Conservation (phyloP, 2,888 invertebrate species). For the Subacronicta megacephala region DNA sequence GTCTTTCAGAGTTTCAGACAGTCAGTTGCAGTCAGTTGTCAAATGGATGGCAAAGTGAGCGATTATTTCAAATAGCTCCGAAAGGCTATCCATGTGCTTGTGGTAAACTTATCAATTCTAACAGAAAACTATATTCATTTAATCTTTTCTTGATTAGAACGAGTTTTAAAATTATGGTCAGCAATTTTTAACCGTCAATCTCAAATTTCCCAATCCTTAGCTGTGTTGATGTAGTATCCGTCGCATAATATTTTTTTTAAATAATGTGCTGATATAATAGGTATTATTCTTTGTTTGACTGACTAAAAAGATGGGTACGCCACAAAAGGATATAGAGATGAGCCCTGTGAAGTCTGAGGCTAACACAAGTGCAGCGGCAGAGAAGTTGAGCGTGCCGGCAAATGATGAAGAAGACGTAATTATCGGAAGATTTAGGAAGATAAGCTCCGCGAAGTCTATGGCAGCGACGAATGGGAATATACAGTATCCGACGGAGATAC, state of each 20-base stretch:
- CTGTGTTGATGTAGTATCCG: conserved; percentile 3
- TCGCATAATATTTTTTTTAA: conserved; percentile 15
- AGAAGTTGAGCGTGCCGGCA: conserved; percentile 68
- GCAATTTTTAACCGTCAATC: conserved; percentile 5
- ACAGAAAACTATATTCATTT: conserved; percentile 37
- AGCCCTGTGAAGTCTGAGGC: conserved; percentile 76
- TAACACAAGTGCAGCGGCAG: conserved; percentile 58
- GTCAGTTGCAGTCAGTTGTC: conserved; percentile 45
- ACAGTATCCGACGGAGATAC: conserved; percentile 79
- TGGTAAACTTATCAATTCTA: conserved; percentile 24
- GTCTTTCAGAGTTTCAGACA: too few relatives aligned
- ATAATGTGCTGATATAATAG: conserved; percentile 38
- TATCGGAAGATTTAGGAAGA: conserved; percentile 86
- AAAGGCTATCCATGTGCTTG: conserved; percentile 30
- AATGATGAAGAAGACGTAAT: conserved; percentile 85
- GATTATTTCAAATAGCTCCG: conserved; percentile 28
- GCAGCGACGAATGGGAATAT: conserved; percentile 87
- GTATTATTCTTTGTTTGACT: conserved; percentile 5
- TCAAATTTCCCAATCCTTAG: background rate
- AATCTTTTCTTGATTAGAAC: background rate
- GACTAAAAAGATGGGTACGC: conserved; percentile 70
- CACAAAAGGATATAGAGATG: conserved; percentile 83
- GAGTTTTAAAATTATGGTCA: conserved; percentile 2
- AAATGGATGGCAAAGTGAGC: conserved; percentile 28
- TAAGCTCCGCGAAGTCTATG: conserved; percentile 88